These are phyloP conservation scores for Brachystomella parvula DNA, from an alignment of 1,140 invertebrate genomes.

Conservation along the genomic window DNA sequence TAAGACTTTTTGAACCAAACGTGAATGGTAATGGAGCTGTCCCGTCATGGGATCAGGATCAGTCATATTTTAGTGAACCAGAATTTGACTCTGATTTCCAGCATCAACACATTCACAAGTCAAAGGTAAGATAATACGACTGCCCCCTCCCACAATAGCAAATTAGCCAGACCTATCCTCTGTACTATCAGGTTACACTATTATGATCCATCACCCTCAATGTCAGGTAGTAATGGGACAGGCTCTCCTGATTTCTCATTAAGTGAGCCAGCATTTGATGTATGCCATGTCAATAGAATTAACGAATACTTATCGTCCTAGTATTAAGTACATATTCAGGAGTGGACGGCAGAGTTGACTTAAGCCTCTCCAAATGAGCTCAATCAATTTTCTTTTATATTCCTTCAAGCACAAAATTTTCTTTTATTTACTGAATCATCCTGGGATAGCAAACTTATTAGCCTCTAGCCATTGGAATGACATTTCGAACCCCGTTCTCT, in stretches of 20 bases:
- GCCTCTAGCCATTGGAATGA: too few relatives aligned
- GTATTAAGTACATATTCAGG: too few relatives aligned
- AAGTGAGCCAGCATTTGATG: background rate
- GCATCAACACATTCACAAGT: conserved; percentile 85
- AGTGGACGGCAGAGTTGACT: too few relatives aligned
- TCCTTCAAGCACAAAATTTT: too few relatives aligned
- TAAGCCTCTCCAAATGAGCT: background rate
- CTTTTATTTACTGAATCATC: too few relatives aligned
- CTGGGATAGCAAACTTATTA: too few relatives aligned
- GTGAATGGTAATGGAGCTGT: conserved; percentile 53
- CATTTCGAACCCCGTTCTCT: too few relatives aligned
- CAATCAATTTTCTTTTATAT: background rate
- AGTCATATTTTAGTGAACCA: conserved; percentile 85
- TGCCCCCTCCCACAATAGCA: background rate
- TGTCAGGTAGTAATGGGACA: background rate
- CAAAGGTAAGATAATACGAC: conserved; percentile 60
- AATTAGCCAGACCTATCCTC: background rate
- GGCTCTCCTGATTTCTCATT: background rate
- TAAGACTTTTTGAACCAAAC: conserved; percentile 80
- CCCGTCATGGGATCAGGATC: conserved; percentile 56
- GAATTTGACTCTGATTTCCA: conserved; percentile 90
- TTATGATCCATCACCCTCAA: background rate
- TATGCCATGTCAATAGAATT: too few relatives aligned
- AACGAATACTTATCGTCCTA: too few relatives aligned
- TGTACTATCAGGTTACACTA: too few relatives aligned